Conservation (phyloP, 2,888 invertebrate genomes). For the Drosophila mimica region DNA sequence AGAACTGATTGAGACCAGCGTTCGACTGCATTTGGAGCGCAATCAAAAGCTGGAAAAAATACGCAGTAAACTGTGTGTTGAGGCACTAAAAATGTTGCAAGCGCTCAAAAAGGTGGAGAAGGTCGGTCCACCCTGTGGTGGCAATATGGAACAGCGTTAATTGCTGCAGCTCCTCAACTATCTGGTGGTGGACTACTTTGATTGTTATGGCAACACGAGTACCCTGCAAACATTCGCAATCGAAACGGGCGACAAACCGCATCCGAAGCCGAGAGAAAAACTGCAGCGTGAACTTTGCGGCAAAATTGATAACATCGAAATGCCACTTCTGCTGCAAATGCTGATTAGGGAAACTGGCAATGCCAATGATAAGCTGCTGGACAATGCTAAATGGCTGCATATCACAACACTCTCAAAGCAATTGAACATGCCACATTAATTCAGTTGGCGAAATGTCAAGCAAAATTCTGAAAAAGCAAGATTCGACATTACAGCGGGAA, state of each 20-base stretch:
- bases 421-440: slow-evolving; percentile 1
- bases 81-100: slow-evolving; percentile 76
- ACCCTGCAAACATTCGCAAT: slow-evolving; percentile 81
- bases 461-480: not conserved
- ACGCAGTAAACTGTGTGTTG: slow-evolving; percentile 76
- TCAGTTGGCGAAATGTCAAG: not conserved
- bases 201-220: slow-evolving; percentile 82
- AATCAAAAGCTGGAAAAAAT: slow-evolving; percentile 74
- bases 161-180: slow-evolving; percentile 60
- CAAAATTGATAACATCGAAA: slow-evolving; percentile 52
- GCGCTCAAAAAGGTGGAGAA: slow-evolving; percentile 35
- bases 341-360: slow-evolving; percentile 25
- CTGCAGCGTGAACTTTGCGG: slow-evolving; percentile 69
- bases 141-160: slow-evolving; percentile 14
- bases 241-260: slow-evolving; percentile 72
- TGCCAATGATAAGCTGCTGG: not conserved
- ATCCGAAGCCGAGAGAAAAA: slow-evolving; percentile 53
- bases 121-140: slow-evolving; percentile 29
- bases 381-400: not conserved
- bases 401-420: not conserved
- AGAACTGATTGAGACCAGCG: slow-evolving; percentile 51
- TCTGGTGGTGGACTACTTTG: slow-evolving; percentile 84
- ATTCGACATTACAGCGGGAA: not conserved
- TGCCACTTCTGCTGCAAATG: slow-evolving; percentile 80
- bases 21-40: slow-evolving; percentile 44